These are phyloP conservation scores for Danionella cerebrum DNA, from an alignment of 2,113 vertebrate genomes.

Conservation along the genomic window DNA sequence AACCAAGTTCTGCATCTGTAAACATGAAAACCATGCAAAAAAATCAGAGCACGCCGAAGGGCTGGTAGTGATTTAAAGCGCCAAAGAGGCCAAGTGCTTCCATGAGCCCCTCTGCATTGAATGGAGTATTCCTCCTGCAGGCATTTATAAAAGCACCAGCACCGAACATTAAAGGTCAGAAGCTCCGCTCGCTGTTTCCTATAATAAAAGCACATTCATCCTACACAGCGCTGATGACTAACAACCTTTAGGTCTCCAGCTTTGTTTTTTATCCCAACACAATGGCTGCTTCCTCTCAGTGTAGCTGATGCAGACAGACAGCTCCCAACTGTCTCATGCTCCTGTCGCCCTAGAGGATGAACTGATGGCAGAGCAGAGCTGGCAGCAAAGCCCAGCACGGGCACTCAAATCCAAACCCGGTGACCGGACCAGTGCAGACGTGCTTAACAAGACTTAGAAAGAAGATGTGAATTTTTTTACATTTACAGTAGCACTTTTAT, in stretches of 20 bases:
- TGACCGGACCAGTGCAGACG: neutral
- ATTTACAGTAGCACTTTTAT: no score
- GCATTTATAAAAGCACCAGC: constrained; percentile 7
- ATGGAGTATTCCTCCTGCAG: neutral
- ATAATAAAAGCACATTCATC: neutral
- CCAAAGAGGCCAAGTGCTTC: neutral
- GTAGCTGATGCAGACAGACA: neutral
- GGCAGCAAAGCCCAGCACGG: neutral
- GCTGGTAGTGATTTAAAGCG: neutral
- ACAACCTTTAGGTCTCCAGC: neutral
- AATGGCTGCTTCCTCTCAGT: neutral
- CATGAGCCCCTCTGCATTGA: neutral
- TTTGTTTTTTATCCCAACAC: neutral
- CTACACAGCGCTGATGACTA: neutral
- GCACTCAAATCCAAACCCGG: neutral
- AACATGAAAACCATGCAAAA: neutral
- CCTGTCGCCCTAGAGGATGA: constrained; percentile 2
- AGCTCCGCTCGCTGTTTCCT: neutral
- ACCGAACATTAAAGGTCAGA: constrained; percentile 16
- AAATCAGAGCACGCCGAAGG: neutral
- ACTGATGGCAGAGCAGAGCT: neutral
- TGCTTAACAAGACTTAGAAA: neutral
- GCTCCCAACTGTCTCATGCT: neutral
- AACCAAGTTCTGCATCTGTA: neutral
- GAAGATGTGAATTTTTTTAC: no score